These are phyloP conservation scores for Tetragnatha montana DNA, from an alignment of 2,888 invertebrate species.

Conservation along the genomic window DNA sequence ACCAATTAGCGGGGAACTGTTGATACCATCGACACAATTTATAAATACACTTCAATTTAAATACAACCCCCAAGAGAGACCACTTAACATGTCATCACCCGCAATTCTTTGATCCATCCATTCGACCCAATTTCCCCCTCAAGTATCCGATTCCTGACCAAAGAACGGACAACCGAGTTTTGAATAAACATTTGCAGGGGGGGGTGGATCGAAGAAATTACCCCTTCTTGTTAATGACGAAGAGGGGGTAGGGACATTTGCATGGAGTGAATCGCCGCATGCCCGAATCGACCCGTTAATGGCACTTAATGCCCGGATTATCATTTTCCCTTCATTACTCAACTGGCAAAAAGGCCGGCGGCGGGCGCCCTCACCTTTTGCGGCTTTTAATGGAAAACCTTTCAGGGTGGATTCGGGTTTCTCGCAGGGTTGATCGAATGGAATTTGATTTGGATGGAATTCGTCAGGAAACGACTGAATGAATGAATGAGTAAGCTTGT, in stretches of 20 bases:
- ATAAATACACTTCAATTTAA: background rate
- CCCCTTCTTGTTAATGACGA: conserved; percentile 52
- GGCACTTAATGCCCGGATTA: conserved; percentile 62
- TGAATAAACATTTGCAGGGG: conserved; percentile 47
- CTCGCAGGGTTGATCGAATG: conserved; percentile 6
- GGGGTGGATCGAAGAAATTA: conserved; percentile 45
- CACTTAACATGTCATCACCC: conserved; percentile 29
- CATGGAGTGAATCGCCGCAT: conserved; percentile 64
- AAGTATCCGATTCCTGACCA: background rate
- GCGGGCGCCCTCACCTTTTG: conserved; percentile 49
- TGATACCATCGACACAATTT: too few species aligned
- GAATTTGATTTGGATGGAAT: conserved; percentile 30
- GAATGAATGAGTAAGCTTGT: too few species aligned
- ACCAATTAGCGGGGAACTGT: too few species aligned
- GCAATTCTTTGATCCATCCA: conserved; percentile 34
- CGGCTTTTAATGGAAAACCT: conserved; percentile 58
- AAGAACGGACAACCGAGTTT: conserved; percentile 23
- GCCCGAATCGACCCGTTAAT: conserved; percentile 62
- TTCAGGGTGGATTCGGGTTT: conserved; percentile 45
- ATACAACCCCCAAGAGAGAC: background rate
- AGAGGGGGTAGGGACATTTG: conserved; percentile 60
- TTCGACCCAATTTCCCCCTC: conserved; percentile 37
- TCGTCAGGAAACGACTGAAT: too few species aligned
- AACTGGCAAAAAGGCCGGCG: conserved; percentile 46
- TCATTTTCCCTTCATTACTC: conserved; percentile 24